phyloP scores from a whole-genome alignment of 2,888 invertebrate genomes.

The Sicus ferrugineus region DNA sequence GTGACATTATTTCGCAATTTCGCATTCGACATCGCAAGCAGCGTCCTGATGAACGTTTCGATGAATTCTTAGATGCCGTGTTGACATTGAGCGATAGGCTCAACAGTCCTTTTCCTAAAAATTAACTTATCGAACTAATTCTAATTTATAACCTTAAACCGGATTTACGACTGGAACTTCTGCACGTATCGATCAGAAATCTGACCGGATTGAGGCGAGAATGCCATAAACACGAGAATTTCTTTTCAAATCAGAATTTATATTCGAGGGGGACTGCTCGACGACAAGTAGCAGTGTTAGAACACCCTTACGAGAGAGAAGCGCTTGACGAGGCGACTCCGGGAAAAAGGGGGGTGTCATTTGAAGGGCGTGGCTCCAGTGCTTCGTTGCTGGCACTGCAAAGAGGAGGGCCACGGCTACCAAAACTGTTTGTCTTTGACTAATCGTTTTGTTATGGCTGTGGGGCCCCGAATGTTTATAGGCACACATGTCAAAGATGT shows the following conservation, averaged over 20 bases:
- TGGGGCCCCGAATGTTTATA: neutral
- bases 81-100: neutral
- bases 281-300: too few relatives aligned
- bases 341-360: neutral
- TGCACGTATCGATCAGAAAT: neutral
- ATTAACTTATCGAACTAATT: neutral
- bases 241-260: too few relatives aligned
- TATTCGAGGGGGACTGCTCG: too few relatives aligned
- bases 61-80: conserved; percentile 17
- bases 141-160: neutral
- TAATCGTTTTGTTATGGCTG: conserved; percentile 15
- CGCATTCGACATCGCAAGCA: conserved; percentile 22
- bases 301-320: neutral
- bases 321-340: neutral
- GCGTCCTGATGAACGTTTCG: conserved; percentile 4
- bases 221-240: neutral
- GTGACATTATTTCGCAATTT: conserved; percentile 14
- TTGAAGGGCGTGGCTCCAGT: neutral
- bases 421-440: neutral
- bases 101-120: neutral
- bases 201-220: neutral
- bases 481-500: neutral
- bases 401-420: conserved; percentile 1
- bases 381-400: conserved; percentile 1
- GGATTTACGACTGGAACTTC: neutral